These are phyloP conservation scores for Gymnoscopelus microlampas DNA, from an alignment of 2,797 vertebrate species.

Conservation along the genomic window DNA sequence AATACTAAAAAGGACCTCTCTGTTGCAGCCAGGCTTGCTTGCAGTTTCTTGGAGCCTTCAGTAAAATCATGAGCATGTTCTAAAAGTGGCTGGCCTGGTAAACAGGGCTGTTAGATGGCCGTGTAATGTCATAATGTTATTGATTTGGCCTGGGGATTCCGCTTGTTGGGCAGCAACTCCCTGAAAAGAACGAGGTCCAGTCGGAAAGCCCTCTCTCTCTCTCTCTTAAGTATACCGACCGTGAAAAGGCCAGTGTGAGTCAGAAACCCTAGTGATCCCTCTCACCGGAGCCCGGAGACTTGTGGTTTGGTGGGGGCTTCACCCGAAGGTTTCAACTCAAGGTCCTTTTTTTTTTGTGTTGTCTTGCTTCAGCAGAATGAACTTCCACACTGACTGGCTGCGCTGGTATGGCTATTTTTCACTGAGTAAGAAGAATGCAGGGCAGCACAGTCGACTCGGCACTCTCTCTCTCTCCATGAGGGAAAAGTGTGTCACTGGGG, in stretches of 20 bases:
- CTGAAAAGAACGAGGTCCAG: conserved; percentile 2
- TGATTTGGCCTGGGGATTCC: conserved; percentile 66
- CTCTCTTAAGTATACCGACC: conserved; percentile 30
- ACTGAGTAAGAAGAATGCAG: conserved; percentile 50
- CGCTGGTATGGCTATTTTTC: conserved; percentile 57
- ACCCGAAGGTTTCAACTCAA: conserved; percentile 43
- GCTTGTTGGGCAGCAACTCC: conserved; percentile 45
- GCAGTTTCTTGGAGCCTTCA: conserved; percentile 20
- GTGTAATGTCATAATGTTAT: conserved; percentile 66
- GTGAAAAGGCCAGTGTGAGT: conserved; percentile 10
- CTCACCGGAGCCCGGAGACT: conserved; percentile 44
- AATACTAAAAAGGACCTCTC: conserved; percentile 14
- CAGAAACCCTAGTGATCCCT: conserved; percentile 17
- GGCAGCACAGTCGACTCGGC: conserved; percentile 23
- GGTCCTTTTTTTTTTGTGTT: conserved; percentile 65
- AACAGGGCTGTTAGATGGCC: conserved; percentile 52
- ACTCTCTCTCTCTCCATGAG: background rate
- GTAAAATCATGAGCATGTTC: conserved; percentile 42
- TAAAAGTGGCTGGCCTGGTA: conserved; percentile 55
- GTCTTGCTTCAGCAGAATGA: conserved; percentile 64
- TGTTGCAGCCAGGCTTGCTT: conserved; percentile 19
- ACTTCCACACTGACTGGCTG: conserved; percentile 43
- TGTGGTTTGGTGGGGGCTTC: background rate
- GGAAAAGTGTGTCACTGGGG: conserved; percentile 56
- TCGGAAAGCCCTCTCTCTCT: conserved; percentile 28